Evolutionary conservation across 1,140 invertebrate species (phyloP).

Genomic region (Euura lappo): DNA sequence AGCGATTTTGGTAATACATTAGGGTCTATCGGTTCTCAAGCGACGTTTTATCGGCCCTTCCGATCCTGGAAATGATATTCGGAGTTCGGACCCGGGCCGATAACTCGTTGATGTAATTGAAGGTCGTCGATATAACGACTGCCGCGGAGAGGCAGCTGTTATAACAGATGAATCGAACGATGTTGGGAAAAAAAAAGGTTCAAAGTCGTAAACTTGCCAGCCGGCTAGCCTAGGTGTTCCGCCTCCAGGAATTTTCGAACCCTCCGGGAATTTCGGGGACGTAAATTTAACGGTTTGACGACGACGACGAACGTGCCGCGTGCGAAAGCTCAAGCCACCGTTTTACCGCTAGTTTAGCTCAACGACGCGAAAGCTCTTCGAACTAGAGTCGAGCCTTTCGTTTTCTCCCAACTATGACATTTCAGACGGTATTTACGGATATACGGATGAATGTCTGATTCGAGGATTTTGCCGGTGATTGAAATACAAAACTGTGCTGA

Average conservation of each 20-base stretch:
- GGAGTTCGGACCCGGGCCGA: no score
- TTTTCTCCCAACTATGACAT: no score
- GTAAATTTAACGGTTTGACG: neutral
- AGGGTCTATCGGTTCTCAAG: neutral
- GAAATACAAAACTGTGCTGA: no score
- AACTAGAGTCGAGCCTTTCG: no score
- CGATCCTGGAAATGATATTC: neutral
- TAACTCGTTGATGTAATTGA: neutral
- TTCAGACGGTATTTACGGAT: no score
- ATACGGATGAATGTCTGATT: no score
- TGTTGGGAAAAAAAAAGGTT: no score
- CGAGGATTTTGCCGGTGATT: no score
- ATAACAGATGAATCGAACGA: no score
- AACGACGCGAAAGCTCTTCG: neutral
- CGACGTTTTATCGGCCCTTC: neutral
- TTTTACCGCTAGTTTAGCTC: neutral
- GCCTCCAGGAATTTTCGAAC: neutral
- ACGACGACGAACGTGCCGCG: neutral
- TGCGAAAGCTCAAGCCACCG: neutral
- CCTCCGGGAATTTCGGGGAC: neutral
- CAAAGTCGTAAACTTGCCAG: no score
- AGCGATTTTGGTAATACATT: constrained; percentile 3
- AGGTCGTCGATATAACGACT: neutral
- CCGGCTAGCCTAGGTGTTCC: no score
- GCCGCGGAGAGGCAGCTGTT: no score